phyloP scores from a whole-genome alignment of 2,888 invertebrate species.

The Aethes cnicana region DNA sequence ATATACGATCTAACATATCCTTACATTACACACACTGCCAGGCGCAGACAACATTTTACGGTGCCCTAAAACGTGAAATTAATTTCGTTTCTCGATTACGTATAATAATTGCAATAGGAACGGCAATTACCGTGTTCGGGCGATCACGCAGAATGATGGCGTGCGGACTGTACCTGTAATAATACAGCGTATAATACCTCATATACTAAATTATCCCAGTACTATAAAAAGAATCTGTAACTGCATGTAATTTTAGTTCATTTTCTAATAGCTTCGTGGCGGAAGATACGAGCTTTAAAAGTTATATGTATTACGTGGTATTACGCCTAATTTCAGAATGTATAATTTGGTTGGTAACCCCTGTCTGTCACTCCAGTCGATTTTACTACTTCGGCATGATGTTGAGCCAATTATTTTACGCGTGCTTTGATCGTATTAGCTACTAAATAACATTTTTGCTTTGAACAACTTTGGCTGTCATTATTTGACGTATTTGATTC shows the following conservation, averaged over 20 bases:
- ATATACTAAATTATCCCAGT: background rate
- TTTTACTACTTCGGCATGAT: slow-evolving; percentile 18
- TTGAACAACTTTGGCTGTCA: too few relatives aligned
- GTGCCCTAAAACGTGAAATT: slow-evolving; percentile 25
- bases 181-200: too few relatives aligned
- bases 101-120: slow-evolving; percentile 29
- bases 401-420: slow-evolving; percentile 31
- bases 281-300: too few relatives aligned
- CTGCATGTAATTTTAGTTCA: too few relatives aligned
- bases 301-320: too few relatives aligned
- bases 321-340: slow-evolving; percentile 19
- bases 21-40: background rate
- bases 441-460: too few relatives aligned
- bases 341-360: slow-evolving; percentile 26
- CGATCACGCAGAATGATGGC: slow-evolving; percentile 24
- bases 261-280: too few relatives aligned
- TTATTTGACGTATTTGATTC: too few relatives aligned
- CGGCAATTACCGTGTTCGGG: slow-evolving; percentile 22
- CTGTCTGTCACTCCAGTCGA: slow-evolving; percentile 24
- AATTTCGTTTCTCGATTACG: slow-evolving; percentile 29
- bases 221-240: slow-evolving; percentile 11
- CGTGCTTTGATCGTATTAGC: slow-evolving; percentile 28
- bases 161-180: slow-evolving; percentile 16
- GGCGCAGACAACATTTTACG: slow-evolving; percentile 1
- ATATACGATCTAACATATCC: too few relatives aligned